A percentile compares a stretch with the other conserved stretches of the same genome.
These are phyloP conservation scores for Drosophila tripunctata DNA, from an alignment of 2,888 invertebrate species.

Conservation along the genomic window DNA sequence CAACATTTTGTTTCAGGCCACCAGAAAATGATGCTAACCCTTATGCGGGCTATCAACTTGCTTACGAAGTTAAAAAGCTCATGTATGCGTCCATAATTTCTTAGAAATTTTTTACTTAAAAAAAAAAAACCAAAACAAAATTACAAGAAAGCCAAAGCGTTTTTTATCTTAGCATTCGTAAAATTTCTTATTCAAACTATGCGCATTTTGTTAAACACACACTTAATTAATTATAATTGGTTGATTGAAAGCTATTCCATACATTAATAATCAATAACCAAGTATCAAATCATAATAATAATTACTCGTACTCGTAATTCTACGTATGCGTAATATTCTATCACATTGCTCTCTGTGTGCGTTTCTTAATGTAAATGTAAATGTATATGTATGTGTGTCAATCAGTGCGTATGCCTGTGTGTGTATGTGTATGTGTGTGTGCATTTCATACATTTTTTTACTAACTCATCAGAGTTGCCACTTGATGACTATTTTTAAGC, in stretches of 20 bases:
- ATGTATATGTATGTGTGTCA: constrained; percentile 2
- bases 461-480: background rate
- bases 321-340: constrained; percentile 52
- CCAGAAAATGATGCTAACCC: constrained; percentile 94
- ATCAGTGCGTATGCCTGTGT: background rate
- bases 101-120: constrained; percentile 64
- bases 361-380: constrained; percentile 34
- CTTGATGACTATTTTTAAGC: background rate
- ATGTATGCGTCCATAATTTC: constrained; percentile 92
- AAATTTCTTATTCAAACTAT: constrained; percentile 66
- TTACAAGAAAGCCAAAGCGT: constrained; percentile 57
- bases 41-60: constrained; percentile 99
- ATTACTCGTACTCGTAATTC: constrained; percentile 17
- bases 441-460: background rate
- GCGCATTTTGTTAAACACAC: constrained; percentile 76
- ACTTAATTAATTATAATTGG: constrained; percentile 62
- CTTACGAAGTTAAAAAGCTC: constrained; percentile 99
- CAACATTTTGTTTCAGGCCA: constrained; percentile 90
- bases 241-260: constrained; percentile 74
- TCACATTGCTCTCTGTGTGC: constrained; percentile 56
- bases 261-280: constrained; percentile 45
- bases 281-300: constrained; percentile 32
- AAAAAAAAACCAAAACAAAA: constrained; percentile 52
- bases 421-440: constrained; percentile 5
- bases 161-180: constrained; percentile 76